A percentile compares a stretch with the other conserved stretches of the same genome.
phyloP scores from a whole-genome alignment of 1,140 invertebrate genomes.

The Caenorhabditis remanei region DNA sequence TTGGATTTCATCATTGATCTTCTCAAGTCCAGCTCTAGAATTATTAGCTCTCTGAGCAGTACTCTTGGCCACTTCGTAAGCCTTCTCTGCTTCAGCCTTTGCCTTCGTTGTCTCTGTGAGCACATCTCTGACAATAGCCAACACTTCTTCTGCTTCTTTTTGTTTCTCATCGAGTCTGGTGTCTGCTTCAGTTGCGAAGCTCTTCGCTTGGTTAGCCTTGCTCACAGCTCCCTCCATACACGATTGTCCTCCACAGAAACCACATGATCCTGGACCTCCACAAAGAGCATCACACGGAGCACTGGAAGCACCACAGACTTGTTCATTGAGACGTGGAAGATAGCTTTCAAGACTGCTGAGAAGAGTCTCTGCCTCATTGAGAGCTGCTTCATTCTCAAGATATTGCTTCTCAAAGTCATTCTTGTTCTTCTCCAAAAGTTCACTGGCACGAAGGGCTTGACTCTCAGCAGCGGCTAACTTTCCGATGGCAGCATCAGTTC shows the following conservation, averaged over 20 bases:
- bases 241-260: conserved; percentile 74
- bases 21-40: conserved; percentile 67
- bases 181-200: conserved; percentile 75
- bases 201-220: conserved; percentile 74
- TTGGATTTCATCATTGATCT: conserved; percentile 71
- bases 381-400: conserved; percentile 71
- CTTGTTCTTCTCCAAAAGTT: conserved; percentile 73
- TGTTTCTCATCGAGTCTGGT: conserved; percentile 74
- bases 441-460: conserved; percentile 53
- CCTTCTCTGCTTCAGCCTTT: conserved; percentile 66
- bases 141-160: conserved; percentile 66
- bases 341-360: conserved; percentile 61
- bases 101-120: conserved; percentile 61
- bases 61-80: conserved; percentile 63
- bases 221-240: conserved; percentile 75
- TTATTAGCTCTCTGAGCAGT: conserved; percentile 67
- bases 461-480: conserved; percentile 65
- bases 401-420: conserved; percentile 76
- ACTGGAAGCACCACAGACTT: conserved; percentile 75
- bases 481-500: conserved; percentile 65
- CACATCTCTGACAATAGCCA: conserved; percentile 60
- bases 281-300: conserved; percentile 74
- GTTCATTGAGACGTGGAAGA: conserved; percentile 72
- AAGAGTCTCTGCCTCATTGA: conserved; percentile 67
- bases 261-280: conserved; percentile 72